Base-by-base conservation (phyloP, 2,797 vertebrate genomes). In the Tenualosa thibaudeaui region DNA sequence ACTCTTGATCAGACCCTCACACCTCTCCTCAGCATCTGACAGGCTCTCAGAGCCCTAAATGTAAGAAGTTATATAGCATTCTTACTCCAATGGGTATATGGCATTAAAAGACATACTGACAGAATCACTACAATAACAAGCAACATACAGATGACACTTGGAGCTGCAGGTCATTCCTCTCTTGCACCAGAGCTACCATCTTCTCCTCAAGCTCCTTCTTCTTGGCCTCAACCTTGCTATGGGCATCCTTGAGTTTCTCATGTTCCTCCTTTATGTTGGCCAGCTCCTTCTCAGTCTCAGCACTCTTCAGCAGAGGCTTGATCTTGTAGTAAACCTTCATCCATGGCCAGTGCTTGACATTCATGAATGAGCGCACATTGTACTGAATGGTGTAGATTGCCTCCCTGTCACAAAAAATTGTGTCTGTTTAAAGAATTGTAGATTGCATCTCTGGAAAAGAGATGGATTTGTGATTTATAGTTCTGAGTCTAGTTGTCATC, bases 241-340 rank as follows among this genome's bases (percentile, higher is more conserved):
- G 91, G 0, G 94, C 94, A 10, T 93, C 92, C 75, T 96, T 96
- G 83, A 92, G 93, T 87, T 94, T 95, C 0, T 84, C 81, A 86
- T 90, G 94, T 85, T 94, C 93, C 81, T 97, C 94, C 86, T 98
- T 98, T 96, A 98, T 97, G 87, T 88, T 95, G 84, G 94, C 92
- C 93, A 97, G 94, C 37, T 98, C 97, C 86, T 98, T 98, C 89
- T 98, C 97, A 53, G 96, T 95, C 83, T 98, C 97, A 3, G 97
- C 97, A 51, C 94, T 96, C 93, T 95, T 95, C 81, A 98, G 92
- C 37, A 98, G 93, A 40, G 97, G 97, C 86, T 98, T 98, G 91
- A 98, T 98, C 93, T 98, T 98, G 93, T 97, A 98, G 88, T 95
- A 98, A 5, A 98, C 93, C 87, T 98, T 98, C 97, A 98, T 97